Conservation (phyloP, 2,113 vertebrate species). For the Eudyptes chrysolophus region DNA sequence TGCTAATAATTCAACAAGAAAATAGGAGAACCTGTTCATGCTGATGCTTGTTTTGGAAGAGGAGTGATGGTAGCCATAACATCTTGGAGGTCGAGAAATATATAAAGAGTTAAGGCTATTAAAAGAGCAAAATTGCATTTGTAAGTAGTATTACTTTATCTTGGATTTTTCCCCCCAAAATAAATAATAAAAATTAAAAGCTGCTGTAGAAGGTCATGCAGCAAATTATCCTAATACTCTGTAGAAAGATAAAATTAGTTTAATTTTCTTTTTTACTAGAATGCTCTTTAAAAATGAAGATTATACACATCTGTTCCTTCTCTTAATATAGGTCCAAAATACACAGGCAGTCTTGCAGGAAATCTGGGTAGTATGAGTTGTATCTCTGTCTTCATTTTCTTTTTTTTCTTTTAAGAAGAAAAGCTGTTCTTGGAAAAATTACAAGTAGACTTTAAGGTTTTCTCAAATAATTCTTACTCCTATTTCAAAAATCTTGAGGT, state of each 20-base stretch:
- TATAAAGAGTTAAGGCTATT: neutral
- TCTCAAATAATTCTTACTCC: neutral
- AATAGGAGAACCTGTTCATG: neutral
- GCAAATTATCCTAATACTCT: neutral
- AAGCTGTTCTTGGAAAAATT: slow-evolving; percentile 10
- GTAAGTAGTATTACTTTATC: neutral
- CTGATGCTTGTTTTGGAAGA: neutral
- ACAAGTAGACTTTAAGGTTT: neutral
- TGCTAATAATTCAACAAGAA: neutral
- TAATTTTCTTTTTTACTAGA: neutral
- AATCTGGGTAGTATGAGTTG: neutral
- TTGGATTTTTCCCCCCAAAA: neutral
- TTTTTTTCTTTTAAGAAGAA: neutral
- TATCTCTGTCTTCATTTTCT: neutral
- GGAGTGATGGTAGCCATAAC: neutral
- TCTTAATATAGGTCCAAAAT: neutral
- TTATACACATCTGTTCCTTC: neutral
- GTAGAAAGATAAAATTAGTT: neutral
- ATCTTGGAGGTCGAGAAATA: neutral
- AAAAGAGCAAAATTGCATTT: neutral
- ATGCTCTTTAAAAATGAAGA: neutral
- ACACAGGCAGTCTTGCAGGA: neutral
- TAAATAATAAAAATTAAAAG: neutral
- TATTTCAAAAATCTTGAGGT: slow-evolving; percentile 14
- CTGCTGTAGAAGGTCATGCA: neutral